phyloP scores from a whole-genome alignment of 2,797 vertebrate genomes.

The Smutsia gigantea region DNA sequence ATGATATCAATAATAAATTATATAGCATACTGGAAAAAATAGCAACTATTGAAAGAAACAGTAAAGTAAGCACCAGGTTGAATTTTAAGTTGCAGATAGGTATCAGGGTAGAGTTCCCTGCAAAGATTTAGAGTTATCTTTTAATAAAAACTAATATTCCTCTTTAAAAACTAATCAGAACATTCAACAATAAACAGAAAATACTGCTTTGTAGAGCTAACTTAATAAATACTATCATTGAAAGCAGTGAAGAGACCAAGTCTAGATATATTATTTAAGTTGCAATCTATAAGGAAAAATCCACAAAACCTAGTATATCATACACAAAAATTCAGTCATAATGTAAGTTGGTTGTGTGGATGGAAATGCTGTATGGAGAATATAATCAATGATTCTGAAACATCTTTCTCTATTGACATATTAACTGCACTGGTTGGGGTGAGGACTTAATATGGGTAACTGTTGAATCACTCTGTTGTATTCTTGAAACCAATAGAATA shows the following conservation, averaged over 20 bases:
- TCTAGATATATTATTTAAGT: background rate
- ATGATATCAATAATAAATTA: background rate
- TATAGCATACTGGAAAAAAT: background rate
- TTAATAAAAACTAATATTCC: background rate
- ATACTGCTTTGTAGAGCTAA: background rate
- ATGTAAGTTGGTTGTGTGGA: too few relatives aligned
- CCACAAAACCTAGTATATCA: background rate
- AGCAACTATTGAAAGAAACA: background rate
- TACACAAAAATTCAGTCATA: too few relatives aligned
- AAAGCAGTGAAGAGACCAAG: background rate
- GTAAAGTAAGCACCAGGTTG: background rate
- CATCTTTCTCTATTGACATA: too few relatives aligned
- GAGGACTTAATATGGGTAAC: too few relatives aligned
- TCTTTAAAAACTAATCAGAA: background rate
- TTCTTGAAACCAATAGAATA: too few relatives aligned
- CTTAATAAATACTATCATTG: background rate
- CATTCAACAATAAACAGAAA: background rate
- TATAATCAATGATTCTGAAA: too few relatives aligned
- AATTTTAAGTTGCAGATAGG: background rate
- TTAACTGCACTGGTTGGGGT: too few relatives aligned
- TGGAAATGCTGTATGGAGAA: too few relatives aligned
- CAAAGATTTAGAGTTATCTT: background rate
- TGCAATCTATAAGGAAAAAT: background rate
- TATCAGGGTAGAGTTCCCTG: background rate
- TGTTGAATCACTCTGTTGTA: too few relatives aligned